A percentile compares a stretch with the other conserved stretches of the same genome.
These are phyloP conservation scores for Hydrotaea cyrtoneurina DNA, from an alignment of 2,888 invertebrate genomes.

Conservation along the genomic window DNA sequence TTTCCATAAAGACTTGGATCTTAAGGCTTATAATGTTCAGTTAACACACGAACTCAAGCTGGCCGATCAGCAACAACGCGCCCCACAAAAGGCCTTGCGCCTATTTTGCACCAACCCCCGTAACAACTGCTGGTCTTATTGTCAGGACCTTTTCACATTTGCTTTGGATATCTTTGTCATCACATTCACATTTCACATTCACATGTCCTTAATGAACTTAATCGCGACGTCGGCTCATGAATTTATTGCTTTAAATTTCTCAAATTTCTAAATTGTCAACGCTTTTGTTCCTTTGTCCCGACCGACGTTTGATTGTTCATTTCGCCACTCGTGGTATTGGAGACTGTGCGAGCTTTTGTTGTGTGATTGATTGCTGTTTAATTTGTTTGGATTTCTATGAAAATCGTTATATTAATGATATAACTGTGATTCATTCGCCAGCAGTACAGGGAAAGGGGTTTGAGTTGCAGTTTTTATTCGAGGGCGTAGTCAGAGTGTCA, in stretches of 20 bases:
- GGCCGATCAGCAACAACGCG: too few relatives aligned
- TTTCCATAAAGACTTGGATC: too few relatives aligned
- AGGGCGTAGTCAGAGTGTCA: too few relatives aligned
- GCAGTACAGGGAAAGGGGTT: too few relatives aligned
- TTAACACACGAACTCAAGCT: too few relatives aligned
- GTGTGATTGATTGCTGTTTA: not conserved
- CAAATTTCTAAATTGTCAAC: conserved; percentile 37
- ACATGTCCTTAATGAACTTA: conserved; percentile 75
- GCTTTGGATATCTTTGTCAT: not conserved
- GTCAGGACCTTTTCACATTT: conserved; percentile 6
- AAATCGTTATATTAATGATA: too few relatives aligned
- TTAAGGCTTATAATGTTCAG: too few relatives aligned
- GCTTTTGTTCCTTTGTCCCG: conserved; percentile 11
- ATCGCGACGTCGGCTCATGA: conserved; percentile 74
- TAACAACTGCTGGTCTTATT: too few relatives aligned
- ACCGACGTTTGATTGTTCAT: conserved; percentile 20
- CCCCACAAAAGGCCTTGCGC: too few relatives aligned
- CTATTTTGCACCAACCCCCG: too few relatives aligned
- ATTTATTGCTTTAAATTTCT: conserved; percentile 76
- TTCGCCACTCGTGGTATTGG: not conserved
- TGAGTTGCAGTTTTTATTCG: too few relatives aligned
- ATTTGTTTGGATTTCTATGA: not conserved
- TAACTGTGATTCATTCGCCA: too few relatives aligned
- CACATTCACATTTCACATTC: conserved; percentile 57
- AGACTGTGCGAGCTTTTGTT: not conserved